Conservation (phyloP, 1,140 invertebrate species). For the Drosophila bipectinata region DNA sequence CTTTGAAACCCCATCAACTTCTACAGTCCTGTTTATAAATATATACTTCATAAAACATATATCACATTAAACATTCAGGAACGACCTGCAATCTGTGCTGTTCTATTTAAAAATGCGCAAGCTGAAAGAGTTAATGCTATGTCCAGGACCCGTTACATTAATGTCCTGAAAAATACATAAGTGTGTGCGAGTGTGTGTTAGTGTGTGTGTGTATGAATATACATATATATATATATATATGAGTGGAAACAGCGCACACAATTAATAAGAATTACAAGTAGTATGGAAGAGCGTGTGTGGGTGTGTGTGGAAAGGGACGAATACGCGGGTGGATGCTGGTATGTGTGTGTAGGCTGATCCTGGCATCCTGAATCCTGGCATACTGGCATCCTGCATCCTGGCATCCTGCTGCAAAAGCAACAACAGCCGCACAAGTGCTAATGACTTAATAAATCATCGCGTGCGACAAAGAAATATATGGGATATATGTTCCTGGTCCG, state of each 20-base stretch:
- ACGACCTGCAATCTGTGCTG: conserved; percentile 35
- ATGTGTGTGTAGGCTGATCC: conserved; percentile 23
- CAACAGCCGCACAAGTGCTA: conserved; percentile 79
- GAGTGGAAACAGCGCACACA: conserved; percentile 54
- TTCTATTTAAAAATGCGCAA: conserved; percentile 50
- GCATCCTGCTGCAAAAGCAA: conserved; percentile 32
- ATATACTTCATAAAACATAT: conserved; percentile 6
- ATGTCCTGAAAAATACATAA: conserved; percentile 44
- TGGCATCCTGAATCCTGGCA: conserved; percentile 17
- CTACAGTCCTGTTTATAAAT: neutral
- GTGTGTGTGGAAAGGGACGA: conserved; percentile 8
- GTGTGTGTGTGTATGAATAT: neutral
- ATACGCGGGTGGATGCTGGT: neutral
- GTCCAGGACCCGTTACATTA: conserved; percentile 39
- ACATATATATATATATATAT: neutral
- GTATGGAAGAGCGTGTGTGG: conserved; percentile 34
- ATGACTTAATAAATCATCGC: conserved; percentile 84
- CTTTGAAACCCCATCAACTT: neutral
- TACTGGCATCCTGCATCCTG: conserved; percentile 16
- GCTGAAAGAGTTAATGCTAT: conserved; percentile 49
- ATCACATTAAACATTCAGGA: conserved; percentile 34
- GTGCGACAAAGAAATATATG: conserved; percentile 79
- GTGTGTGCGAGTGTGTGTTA: neutral
- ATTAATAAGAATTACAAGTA: conserved; percentile 84
- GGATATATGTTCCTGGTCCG: conserved; percentile 53